Base-by-base conservation (phyloP, 2,888 invertebrate species). In the Bimastos eiseni region DNA sequence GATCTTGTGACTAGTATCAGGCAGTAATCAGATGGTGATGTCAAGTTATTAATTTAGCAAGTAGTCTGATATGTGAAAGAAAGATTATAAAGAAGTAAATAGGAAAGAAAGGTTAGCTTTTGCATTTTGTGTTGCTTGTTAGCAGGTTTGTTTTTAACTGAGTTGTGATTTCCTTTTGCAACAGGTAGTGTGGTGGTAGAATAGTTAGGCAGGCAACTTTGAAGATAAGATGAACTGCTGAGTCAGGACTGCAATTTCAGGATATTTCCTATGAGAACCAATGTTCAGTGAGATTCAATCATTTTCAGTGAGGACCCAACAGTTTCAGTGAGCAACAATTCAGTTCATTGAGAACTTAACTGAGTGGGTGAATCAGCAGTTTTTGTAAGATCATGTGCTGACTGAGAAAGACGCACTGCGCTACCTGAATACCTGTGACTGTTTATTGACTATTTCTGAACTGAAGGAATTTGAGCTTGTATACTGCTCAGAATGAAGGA, bases 361-460 rank as follows among this genome's bases (percentile, higher is more conserved):
- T 86, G 86, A 86, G 86, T 36, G 86, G 86, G 37, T 36, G 37
- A 33, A 86, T 86, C 86, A 36, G 86, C 36, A 36, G 86, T 86
- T 86, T n/a, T 86, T 24, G 36, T 86, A 86, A 86, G 36, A 86
- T 86, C 24, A 19, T 34, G 19, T 34, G 19, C 86, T 86, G 86
- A 36, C 37, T 86, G 37, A 86, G 37, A 36, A 70, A 70, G 30
- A n/a, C 30, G 70, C 70, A 37, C 34, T 86, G n/a, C 21, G 33
- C 86, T 86, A 86, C 86, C 86, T 86, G 37, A 30, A 34, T 36
- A 86, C 33, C 5, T 70, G 86, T 86, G 86, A 86, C 37, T 86
- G 86, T 86, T 86, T 86, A 86, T 36, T 86, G 86, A 86, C 86
- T 86, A 86, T 86, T 86, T 86, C 86, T 36, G 86, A 86, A 86